A percentile compares a stretch with the other conserved stretches of the same genome.
Conservation (phyloP, 2,797 vertebrate species). For the Peromyscus eremicus region DNA sequence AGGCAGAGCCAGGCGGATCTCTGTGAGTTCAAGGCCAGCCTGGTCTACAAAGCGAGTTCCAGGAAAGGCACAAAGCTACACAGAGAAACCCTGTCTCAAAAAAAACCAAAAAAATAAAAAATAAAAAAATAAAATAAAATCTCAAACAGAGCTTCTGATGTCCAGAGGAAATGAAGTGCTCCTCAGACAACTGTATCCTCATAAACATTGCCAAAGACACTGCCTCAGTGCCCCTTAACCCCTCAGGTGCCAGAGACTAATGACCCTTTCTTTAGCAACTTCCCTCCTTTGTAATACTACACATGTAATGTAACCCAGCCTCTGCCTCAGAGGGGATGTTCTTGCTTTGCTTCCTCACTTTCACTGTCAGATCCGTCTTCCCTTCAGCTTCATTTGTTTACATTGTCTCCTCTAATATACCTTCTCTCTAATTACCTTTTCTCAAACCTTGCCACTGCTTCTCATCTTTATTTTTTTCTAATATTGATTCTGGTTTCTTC, state of each 20-base stretch:
- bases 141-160: neutral
- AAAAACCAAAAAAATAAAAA: too few relatives aligned
- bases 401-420: neutral
- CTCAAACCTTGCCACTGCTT: neutral
- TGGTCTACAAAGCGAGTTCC: too few relatives aligned
- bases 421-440: neutral
- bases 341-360: neutral
- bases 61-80: too few relatives aligned
- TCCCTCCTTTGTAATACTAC: neutral
- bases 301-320: too few relatives aligned
- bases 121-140: too few relatives aligned
- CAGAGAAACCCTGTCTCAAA: too few relatives aligned
- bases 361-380: neutral
- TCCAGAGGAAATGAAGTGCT: neutral
- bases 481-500: neutral
- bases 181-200: neutral
- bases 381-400: neutral
- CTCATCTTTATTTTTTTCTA: neutral
- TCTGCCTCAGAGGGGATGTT: fast-evolving
- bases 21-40: too few relatives aligned
- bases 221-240: neutral
- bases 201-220: neutral
- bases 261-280: neutral
- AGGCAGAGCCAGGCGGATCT: too few relatives aligned
- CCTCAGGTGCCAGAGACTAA: neutral